phyloP scores from a whole-genome alignment of 2,888 invertebrate genomes.

The Tortrix viridana region DNA sequence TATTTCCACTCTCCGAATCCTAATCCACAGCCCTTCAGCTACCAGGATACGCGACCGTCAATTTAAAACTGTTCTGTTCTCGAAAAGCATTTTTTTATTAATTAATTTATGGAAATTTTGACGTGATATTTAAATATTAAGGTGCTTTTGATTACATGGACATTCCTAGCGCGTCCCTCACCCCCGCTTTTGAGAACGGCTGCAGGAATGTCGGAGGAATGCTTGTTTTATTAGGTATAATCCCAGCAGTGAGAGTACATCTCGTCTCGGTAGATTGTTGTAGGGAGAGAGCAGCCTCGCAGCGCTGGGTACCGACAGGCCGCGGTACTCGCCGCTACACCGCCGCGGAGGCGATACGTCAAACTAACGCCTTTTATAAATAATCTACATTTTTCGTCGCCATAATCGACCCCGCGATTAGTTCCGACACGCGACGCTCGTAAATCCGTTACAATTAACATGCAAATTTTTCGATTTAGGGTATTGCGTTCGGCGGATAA shows the following conservation, averaged over 20 bases:
- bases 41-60: conserved; percentile 23
- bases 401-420: neutral
- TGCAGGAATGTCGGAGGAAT: neutral
- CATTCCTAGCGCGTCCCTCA: neutral
- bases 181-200: neutral
- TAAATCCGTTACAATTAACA: conserved; percentile 7
- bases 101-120: conserved; percentile 28
- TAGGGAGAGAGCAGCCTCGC: too few species aligned
- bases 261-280: too few species aligned
- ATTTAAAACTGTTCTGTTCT: conserved; percentile 25
- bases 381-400: conserved; percentile 12
- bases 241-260: too few species aligned
- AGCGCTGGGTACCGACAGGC: too few species aligned
- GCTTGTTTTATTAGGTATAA: too few species aligned
- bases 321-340: too few species aligned
- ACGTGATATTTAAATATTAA: conserved; percentile 19
- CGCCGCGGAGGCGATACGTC: neutral
- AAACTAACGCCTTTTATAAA: conserved; percentile 13
- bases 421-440: conserved; percentile 6
- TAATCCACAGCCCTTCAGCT: conserved; percentile 9
- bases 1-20: conserved; percentile 22
- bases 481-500: neutral
- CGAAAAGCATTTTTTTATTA: conserved; percentile 24
- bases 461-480: conserved; percentile 5
- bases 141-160: conserved; percentile 5